phyloP scores from a whole-genome alignment of 2,797 vertebrate genomes.

The Phalanger gymnotis region DNA sequence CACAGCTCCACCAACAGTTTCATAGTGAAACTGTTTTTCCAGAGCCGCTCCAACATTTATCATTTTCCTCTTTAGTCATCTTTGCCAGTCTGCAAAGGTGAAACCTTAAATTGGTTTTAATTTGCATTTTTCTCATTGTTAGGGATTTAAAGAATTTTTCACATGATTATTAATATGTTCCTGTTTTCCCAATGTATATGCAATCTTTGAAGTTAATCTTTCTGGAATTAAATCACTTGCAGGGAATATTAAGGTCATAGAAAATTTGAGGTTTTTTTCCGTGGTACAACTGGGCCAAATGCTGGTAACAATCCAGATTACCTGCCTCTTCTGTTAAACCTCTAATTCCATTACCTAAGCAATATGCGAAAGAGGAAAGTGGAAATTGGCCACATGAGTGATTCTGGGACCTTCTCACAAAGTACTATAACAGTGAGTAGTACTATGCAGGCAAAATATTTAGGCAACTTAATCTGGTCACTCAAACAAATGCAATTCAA shows the following conservation, averaged over 20 bases:
- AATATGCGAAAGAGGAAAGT: background rate
- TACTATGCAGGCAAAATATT: background rate
- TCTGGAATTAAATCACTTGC: constrained; percentile 24
- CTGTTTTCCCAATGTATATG: constrained; percentile 6
- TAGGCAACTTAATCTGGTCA: background rate
- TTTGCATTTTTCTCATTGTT: background rate
- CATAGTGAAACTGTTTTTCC: background rate
- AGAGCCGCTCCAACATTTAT: background rate
- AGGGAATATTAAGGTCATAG: background rate
- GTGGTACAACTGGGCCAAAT: background rate
- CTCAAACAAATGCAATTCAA: background rate
- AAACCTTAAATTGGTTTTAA: background rate
- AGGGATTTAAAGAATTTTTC: background rate
- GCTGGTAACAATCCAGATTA: background rate
- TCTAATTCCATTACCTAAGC: background rate
- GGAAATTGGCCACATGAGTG: background rate
- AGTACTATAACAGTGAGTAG: background rate
- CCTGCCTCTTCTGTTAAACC: background rate
- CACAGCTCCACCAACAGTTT: background rate
- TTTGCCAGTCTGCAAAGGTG: background rate
- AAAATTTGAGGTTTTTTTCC: background rate
- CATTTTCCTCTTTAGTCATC: background rate
- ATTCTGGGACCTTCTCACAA: background rate
- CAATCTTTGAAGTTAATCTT: constrained; percentile 10
- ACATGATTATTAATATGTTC: background rate